Base-by-base conservation (phyloP, 2,888 invertebrate genomes). In the Megaustenia siamemsis region DNA sequence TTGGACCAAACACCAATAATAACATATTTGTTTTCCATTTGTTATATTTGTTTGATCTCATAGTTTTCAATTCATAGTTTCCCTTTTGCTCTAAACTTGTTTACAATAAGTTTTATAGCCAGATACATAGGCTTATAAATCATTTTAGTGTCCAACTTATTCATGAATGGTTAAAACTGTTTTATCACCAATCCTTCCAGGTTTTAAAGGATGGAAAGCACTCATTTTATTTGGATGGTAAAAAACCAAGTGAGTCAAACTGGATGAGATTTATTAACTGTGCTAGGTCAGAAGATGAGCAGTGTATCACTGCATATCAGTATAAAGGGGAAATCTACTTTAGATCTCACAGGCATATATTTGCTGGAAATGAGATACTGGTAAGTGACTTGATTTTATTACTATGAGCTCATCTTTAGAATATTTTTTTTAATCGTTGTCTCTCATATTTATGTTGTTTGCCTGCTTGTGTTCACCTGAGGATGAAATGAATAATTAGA, bases 261-360 rank as follows among this genome's bases (percentile, higher is more conserved):
- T 86, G 86, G 86, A 86, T 86, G 86, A 56, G 86, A 49, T 86
- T 75, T 75, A 84, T 86, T 21, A 86, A 86, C 76, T 86, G 86
- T 82, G 82, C 86, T 49, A 53, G 86, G 18, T 82, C 84, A 38
- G 84, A 79, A 28, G 79, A 82, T 63, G 86, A 86, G 63, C 86
- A 86, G 79, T 82, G 84, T 79, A 69, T 86, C 60, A 86, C 86
- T 10, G 86, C 86, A 35, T 86, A 82, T 45, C 86, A 86, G 56
- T 60, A 84, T 53, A 28, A 84, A 45, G 86, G 86, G 10, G 82
- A 86, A 69, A 75, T 86, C 10, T 86, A 84, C 63, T 86, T 84
- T 63, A 71, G 86, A 38, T 63, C 86, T 35, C 86, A 86, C 63
- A 68, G 68, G 60, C 56, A 78, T n/a, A 86, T 86, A 28, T 77